Evolutionary conservation across 2,113 vertebrate species (phyloP).

Genomic region (Pandion haliaetus): DNA sequence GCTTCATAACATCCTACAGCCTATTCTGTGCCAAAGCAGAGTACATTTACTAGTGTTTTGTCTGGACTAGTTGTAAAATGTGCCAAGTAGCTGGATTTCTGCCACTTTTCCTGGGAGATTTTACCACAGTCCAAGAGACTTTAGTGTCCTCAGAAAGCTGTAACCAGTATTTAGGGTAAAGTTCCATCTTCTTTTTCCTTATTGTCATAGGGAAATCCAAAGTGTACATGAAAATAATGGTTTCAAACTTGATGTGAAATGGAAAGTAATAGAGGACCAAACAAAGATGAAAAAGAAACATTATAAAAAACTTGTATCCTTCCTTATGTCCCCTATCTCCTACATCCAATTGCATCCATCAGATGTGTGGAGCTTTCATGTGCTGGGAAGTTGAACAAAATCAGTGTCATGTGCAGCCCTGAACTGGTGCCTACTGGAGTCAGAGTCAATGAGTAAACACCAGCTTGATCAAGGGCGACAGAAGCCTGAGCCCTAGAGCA

Average conservation of each 20-base stretch:
- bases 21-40: conserved; percentile 29
- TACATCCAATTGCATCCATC: background rate
- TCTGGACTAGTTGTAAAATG: conserved; percentile 48
- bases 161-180: background rate
- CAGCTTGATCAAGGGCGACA: background rate
- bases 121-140: conserved; percentile 36
- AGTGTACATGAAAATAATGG: background rate
- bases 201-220: background rate
- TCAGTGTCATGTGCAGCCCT: background rate
- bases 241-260: background rate
- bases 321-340: background rate
- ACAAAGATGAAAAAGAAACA: background rate
- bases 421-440: background rate
- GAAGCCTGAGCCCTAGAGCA: background rate
- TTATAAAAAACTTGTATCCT: background rate
- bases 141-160: conserved; percentile 35
- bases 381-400: background rate
- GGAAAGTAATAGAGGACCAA: background rate
- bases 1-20: background rate
- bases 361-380: background rate
- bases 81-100: conserved; percentile 62
- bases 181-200: background rate
- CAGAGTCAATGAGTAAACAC: background rate
- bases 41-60: conserved; percentile 56
- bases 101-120: conserved; percentile 56